phyloP scores from a whole-genome alignment of 2,888 invertebrate species.

The Chydorus sphaericus region DNA sequence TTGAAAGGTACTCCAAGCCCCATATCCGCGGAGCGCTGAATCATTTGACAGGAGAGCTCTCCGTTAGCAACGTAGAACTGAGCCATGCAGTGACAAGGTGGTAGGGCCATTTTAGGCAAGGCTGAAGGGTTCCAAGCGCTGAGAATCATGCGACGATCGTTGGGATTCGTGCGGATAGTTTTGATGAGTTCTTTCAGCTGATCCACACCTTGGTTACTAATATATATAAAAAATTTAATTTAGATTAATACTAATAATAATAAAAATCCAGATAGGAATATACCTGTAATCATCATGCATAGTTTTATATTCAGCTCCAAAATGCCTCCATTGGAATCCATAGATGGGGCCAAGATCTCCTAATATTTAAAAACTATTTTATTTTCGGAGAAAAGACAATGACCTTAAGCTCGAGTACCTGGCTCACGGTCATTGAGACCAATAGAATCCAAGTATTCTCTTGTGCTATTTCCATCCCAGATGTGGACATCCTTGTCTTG shows the following conservation, averaged over 20 bases:
- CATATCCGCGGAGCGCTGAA: conserved; percentile 95
- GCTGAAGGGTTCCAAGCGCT: conserved; percentile 90
- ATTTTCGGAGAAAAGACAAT: not conserved
- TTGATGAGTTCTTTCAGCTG: conserved; percentile 65
- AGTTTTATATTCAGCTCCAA: conserved; percentile 74
- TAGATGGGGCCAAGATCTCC: conserved; percentile 93
- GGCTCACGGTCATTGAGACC: conserved; percentile 74
- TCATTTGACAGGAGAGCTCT: conserved; percentile 78
- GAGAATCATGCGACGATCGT: conserved; percentile 79
- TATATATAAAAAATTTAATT: not conserved
- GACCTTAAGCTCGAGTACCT: conserved; percentile 37
- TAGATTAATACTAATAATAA: not conserved
- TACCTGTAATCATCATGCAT: conserved; percentile 61
- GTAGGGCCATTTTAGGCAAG: conserved; percentile 79
- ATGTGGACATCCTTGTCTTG: conserved; percentile 68
- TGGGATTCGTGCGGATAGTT: conserved; percentile 61
- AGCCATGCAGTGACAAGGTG: conserved; percentile 87
- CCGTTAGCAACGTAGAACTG: conserved; percentile 82
- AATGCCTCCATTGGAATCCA: conserved; percentile 98
- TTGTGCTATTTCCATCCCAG: conserved; percentile 91
- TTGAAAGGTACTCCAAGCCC: conserved; percentile 97
- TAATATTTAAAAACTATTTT: conserved; percentile 23
- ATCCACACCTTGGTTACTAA: conserved; percentile 61
- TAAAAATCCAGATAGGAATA: not conserved
- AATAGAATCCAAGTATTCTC: conserved; percentile 68